Conservation (phyloP, 2,888 invertebrate species). For the Drosophila meridiana region DNA sequence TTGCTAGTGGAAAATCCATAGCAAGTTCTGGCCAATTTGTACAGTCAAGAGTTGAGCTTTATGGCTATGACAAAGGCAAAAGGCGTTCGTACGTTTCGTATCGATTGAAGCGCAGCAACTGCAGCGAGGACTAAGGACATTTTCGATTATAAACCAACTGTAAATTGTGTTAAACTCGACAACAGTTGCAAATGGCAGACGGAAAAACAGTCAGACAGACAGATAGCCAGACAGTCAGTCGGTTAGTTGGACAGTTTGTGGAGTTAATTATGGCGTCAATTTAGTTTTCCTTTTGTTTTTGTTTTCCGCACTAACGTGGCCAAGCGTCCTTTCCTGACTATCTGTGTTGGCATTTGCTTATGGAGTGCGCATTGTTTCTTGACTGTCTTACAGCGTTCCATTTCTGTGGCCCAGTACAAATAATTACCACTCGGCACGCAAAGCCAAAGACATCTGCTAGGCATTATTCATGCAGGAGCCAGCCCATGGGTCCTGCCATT, state of each 20-base stretch:
- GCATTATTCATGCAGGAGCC: conserved; percentile 43
- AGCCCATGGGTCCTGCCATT: conserved; percentile 16
- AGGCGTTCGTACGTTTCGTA: conserved; percentile 52
- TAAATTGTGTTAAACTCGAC: conserved; percentile 68
- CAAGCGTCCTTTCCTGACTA: conserved; percentile 30
- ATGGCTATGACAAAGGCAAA: conserved; percentile 68
- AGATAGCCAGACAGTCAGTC: conserved; percentile 44
- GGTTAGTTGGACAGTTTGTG: conserved; percentile 45
- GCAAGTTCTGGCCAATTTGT: conserved; percentile 22
- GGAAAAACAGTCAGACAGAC: conserved; percentile 1
- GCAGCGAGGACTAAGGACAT: conserved; percentile 45
- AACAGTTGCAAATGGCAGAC: conserved; percentile 30
- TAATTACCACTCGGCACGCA: conserved; percentile 73
- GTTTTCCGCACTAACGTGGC: conserved; percentile 25
- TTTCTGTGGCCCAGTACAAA: conserved; percentile 44
- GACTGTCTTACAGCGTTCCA: conserved; percentile 43
- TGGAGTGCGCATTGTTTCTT: conserved; percentile 47
- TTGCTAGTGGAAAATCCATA: conserved; percentile 48
- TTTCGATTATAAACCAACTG: conserved; percentile 49
- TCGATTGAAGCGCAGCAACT: conserved; percentile 61
- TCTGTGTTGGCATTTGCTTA: conserved; percentile 28
- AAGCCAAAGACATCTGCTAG: conserved; percentile 37
- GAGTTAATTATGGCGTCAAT: conserved; percentile 68
- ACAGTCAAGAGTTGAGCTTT: conserved; percentile 40
- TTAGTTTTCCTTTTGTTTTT: conserved; percentile 43